These are phyloP conservation scores for Liolophura sinensis DNA, from an alignment of 1,140 invertebrate species.

Conservation along the genomic window DNA sequence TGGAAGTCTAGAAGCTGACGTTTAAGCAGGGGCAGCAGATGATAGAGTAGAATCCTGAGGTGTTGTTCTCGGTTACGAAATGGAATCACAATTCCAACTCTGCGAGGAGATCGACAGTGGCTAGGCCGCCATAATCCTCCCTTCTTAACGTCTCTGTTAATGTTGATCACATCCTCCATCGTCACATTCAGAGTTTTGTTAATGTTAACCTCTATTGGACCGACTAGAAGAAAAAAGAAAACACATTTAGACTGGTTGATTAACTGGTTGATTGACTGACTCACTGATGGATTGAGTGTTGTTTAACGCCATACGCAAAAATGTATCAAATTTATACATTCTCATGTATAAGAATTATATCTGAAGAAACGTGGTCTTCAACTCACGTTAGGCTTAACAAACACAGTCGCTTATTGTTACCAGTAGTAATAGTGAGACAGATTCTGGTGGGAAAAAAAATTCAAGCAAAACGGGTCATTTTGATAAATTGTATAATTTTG, in stretches of 20 bases:
- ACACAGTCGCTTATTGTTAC: too few relatives aligned
- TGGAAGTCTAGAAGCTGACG: constrained; percentile 86
- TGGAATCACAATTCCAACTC: constrained; percentile 52
- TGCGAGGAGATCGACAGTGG: constrained; percentile 34
- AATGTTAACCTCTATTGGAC: constrained; percentile 11
- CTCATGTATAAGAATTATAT: too few relatives aligned
- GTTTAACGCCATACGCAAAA: too few relatives aligned
- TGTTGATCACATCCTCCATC: constrained; percentile 15
- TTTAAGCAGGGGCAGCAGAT: constrained; percentile 89
- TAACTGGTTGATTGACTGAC: too few relatives aligned
- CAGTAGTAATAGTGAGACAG: too few relatives aligned
- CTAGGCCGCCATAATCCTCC: constrained; percentile 37
- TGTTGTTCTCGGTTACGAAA: constrained; percentile 81
- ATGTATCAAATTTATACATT: too few relatives aligned
- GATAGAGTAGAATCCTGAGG: constrained; percentile 79
- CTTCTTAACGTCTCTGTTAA: constrained; percentile 22
- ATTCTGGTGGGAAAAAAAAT: too few relatives aligned
- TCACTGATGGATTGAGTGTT: too few relatives aligned
- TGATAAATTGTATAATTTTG: too few relatives aligned
- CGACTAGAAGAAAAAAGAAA: constrained; percentile 15
- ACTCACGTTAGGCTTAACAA: too few relatives aligned
- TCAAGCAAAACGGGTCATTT: too few relatives aligned
- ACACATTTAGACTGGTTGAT: neutral
- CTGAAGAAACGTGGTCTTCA: too few relatives aligned
- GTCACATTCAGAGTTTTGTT: constrained; percentile 11